Evolutionary conservation across 2,888 invertebrate species (phyloP).

Genomic region (Bimastos eiseni): DNA sequence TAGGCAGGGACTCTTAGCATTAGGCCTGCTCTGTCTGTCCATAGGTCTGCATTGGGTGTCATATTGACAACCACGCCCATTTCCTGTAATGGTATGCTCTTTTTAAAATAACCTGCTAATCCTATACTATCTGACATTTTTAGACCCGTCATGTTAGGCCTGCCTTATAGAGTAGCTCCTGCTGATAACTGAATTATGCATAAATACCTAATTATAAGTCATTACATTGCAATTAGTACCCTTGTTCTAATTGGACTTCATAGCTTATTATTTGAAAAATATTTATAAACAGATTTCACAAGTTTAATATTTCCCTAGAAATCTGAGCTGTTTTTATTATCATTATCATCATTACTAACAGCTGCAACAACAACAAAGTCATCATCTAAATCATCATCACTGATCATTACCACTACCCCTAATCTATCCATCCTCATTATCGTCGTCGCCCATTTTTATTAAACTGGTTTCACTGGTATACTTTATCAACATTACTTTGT

Average conservation of each 20-base stretch:
- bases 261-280: background rate
- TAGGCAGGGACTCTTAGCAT: background rate
- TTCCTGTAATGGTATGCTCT: background rate
- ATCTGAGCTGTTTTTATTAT: background rate
- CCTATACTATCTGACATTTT: background rate
- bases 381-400: background rate
- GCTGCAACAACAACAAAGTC: background rate
- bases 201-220: background rate
- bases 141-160: background rate
- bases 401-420: background rate
- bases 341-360: background rate
- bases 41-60: background rate
- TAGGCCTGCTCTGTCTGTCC: background rate
- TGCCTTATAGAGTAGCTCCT: background rate
- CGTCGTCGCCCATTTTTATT: background rate
- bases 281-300: background rate
- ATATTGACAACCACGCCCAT: background rate
- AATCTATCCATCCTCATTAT: background rate
- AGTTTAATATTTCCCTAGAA: background rate
- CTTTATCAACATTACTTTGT: too few relatives aligned
- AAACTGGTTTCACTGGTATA: too few relatives aligned
- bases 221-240: background rate
- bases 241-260: background rate
- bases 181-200: background rate
- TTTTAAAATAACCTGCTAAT: background rate